Conservation (phyloP, 2,888 invertebrate species). For the Hypomecis atomaria region DNA sequence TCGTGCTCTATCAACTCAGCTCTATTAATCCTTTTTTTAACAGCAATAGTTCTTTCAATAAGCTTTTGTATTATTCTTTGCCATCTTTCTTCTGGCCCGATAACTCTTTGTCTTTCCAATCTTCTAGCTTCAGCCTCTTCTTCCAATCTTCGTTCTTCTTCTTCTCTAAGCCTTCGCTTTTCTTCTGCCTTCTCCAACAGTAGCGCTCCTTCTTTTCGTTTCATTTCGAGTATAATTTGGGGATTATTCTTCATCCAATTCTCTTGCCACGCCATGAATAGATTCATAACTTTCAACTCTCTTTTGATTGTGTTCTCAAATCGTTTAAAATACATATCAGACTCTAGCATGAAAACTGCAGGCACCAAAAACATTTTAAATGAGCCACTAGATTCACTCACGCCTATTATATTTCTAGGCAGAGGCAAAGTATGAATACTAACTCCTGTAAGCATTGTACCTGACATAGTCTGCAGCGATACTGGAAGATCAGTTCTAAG, state of each 20-base stretch:
- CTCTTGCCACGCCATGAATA: conserved; percentile 85
- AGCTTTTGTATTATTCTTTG: conserved; percentile 86
- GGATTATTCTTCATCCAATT: conserved; percentile 81
- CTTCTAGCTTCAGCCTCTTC: conserved; percentile 80
- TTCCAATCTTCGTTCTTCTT: conserved; percentile 76
- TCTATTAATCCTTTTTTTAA: conserved; percentile 86
- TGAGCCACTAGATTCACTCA: conserved; percentile 88
- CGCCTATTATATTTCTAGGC: conserved; percentile 86
- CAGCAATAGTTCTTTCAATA: conserved; percentile 86
- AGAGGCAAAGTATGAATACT: conserved; percentile 84
- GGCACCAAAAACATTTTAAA: conserved; percentile 87
- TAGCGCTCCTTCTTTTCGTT: conserved; percentile 70
- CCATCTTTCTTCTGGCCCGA: conserved; percentile 84
- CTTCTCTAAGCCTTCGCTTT: conserved; percentile 66
- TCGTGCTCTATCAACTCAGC: conserved; percentile 85
- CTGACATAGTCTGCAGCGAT: conserved; percentile 87
- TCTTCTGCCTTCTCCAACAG: conserved; percentile 76
- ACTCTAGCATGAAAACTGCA: conserved; percentile 76
- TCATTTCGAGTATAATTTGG: conserved; percentile 68
- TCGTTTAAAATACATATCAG: conserved; percentile 68
- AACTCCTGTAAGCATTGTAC: conserved; percentile 86
- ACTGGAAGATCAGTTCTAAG: conserved; percentile 88
- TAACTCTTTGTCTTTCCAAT: conserved; percentile 65
- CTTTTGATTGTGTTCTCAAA: conserved; percentile 78
- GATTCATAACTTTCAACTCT: conserved; percentile 80